These are phyloP conservation scores for Psephotus haematonotus DNA, from an alignment of 2,113 vertebrate genomes.

Conservation along the genomic window DNA sequence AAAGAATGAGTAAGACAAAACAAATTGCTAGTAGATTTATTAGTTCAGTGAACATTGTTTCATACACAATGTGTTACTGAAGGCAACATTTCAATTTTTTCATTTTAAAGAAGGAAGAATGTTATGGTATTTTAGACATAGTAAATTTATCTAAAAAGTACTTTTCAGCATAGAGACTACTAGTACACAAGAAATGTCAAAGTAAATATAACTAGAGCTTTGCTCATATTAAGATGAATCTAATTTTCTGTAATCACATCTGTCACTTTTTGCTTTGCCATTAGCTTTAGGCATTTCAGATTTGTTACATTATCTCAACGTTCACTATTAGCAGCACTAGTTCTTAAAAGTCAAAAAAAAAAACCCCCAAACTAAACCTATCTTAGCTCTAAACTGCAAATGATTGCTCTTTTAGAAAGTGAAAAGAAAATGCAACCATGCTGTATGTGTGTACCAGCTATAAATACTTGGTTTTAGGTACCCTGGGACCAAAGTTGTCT, in stretches of 20 bases:
- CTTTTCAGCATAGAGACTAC: neutral
- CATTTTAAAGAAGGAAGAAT: neutral
- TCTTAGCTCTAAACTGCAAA: neutral
- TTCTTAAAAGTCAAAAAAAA: neutral
- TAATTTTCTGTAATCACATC: neutral
- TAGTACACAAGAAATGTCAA: neutral
- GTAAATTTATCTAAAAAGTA: neutral
- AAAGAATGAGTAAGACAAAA: neutral
- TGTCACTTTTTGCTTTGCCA: neutral
- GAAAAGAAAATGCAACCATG: neutral
- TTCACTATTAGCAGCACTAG: neutral
- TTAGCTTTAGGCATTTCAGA: neutral
- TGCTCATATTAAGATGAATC: neutral
- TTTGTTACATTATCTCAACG: neutral
- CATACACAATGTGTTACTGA: neutral
- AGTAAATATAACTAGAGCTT: neutral
- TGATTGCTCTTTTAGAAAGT: neutral
- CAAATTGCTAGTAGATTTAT: neutral
- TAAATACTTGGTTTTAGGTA: neutral
- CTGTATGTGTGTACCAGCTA: neutral
- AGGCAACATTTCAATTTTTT: neutral
- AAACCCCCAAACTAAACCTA: neutral
- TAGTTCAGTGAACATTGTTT: neutral
- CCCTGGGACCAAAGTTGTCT: neutral
- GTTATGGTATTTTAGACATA: accelerated